Conservation (phyloP, 2,113 vertebrate species). For the Acrocephalus arundinaceus region DNA sequence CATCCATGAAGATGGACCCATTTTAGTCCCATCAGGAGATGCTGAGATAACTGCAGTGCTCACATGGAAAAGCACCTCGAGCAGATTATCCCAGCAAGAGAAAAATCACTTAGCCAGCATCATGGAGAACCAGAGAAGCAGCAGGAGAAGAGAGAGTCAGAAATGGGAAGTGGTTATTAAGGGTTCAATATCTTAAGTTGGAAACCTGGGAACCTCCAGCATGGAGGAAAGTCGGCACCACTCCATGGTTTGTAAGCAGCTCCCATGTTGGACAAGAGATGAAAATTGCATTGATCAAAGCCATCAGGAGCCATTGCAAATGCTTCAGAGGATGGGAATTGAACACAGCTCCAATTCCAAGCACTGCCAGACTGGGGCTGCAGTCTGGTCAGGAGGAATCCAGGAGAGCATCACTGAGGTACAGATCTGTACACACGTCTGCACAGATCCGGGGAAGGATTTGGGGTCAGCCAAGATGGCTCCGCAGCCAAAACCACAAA, state of each 20-base stretch:
- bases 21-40: neutral
- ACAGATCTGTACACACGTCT: neutral
- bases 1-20: neutral
- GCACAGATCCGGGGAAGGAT: neutral
- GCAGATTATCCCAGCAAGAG: neutral
- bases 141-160: neutral
- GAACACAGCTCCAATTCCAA: fast-evolving
- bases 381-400: neutral
- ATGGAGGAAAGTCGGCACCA: neutral
- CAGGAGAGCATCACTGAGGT: neutral
- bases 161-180: neutral
- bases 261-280: neutral
- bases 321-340: neutral
- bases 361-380: fast-evolving
- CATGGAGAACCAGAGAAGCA: fast-evolving
- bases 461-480: neutral
- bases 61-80: neutral
- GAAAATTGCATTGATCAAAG: neutral
- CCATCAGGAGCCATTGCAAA: fast-evolving
- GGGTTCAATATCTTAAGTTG: neutral
- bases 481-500: slow-evolving; percentile 26
- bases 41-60: neutral
- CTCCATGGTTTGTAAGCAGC: neutral
- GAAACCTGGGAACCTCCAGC: neutral
- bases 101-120: neutral